Evolutionary conservation across 2,888 invertebrate species (phyloP).

Genomic region (Pseudanteris insignis): DNA sequence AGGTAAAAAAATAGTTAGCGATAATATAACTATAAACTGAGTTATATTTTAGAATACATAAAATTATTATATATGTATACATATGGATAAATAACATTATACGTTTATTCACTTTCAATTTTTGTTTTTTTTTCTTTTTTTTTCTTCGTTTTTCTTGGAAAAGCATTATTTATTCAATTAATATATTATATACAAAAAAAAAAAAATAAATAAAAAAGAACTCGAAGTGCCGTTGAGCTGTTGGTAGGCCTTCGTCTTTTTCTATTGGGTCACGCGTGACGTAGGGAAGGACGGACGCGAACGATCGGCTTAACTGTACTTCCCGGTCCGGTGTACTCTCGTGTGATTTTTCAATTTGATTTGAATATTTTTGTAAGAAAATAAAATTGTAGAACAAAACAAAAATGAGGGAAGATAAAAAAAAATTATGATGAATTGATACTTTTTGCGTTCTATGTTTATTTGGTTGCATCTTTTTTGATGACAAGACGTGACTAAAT

Average conservation of each 20-base stretch:
- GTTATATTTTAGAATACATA: conserved; percentile 8
- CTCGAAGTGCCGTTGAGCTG: conserved; percentile 2
- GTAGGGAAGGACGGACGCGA: conserved; percentile 14
- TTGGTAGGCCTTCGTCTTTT: conserved; percentile 5
- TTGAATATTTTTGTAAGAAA: conserved; percentile 25
- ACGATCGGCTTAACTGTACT: conserved; percentile 12
- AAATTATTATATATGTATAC: conserved; percentile 1
- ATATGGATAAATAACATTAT: too few species aligned
- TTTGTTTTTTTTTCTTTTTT: conserved; percentile 8
- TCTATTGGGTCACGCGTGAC: conserved; percentile 15
- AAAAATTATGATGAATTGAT: neutral
- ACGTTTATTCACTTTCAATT: conserved; percentile 12
- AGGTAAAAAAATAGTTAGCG: too few species aligned
- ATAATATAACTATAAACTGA: neutral
- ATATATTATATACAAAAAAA: conserved; percentile 16
- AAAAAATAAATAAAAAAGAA: too few species aligned
- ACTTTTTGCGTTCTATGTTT: too few species aligned
- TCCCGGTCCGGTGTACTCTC: conserved; percentile 14
- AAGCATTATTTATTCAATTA: conserved; percentile 32
- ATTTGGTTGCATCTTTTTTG: too few species aligned
- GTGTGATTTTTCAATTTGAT: conserved; percentile 18
- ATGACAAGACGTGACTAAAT: too few species aligned
- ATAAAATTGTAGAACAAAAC: neutral
- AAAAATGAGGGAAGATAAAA: neutral
- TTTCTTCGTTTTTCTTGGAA: conserved; percentile 1